Evolutionary conservation across 2,797 vertebrate species (phyloP), one percentile per base, ranked within the genome.

Genomic region (Melanotaenia parkinsoni): DNA sequence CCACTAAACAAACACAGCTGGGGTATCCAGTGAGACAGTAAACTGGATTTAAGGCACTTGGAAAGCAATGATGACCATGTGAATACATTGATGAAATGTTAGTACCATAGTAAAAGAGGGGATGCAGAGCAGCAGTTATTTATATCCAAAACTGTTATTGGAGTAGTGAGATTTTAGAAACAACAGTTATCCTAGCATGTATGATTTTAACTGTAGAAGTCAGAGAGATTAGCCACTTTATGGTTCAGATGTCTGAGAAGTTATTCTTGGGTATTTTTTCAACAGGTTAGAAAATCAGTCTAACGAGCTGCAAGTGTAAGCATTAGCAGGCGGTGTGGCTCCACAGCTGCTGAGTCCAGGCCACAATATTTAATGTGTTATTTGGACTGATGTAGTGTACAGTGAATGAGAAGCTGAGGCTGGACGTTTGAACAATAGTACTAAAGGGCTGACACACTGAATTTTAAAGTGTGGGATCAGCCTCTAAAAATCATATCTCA

Each of bases 1-100:
- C 76, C 70, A 72, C 38, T 62, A 38, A 79, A 73, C 58, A 87
- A 86, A 88, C 32, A 87, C 50, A 75, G 54, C 58, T 58, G 63
- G 2, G 8, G 5, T 78, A 69, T 66, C 56, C 33, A 63, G 57
- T 50, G 67, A 65, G 60, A 61, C 22, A 74, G 67, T 74, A 45
- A n/a, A 47, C 32, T 33, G 47, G 50, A 67, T 81, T 75, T 61
- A 82, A 45, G 56, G 63, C 62, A 63, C 58, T 32, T 60, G 4
- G 32, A 82, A 57, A 30, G 43, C 61, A 57, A 38, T 60, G 77
- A 82, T 60, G 60, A 51, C 16, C 26, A 63, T 76, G 47, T 71
- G 2, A 76, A 22, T 57, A 16, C 33, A 67, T 30, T 63, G 70
- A 43, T 57, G 66, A 74, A 47, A 35, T 58, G 63, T 77, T 63